Evolutionary conservation across 23 tunicate genomes (phyloP).

Genomic region (Diplosoma virens): DNA sequence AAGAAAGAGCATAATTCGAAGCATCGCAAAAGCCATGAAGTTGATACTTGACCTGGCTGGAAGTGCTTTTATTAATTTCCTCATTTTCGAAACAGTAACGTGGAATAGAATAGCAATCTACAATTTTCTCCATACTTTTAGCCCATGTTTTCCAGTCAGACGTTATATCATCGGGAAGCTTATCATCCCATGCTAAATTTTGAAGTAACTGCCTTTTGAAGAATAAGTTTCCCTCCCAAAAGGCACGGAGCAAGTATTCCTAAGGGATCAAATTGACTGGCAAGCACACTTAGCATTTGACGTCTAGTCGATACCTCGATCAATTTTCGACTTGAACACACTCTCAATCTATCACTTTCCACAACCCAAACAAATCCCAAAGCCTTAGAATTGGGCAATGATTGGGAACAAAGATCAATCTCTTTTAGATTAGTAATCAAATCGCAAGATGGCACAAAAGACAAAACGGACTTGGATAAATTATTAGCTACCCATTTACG

Average conservation of each 20-base stretch:
- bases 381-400: slow-evolving; percentile 10
- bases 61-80: too few species aligned
- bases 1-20: too few species aligned
- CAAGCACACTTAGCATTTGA: slow-evolving; percentile 1
- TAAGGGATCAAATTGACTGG: neutral
- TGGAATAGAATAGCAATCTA: too few species aligned
- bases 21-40: too few species aligned
- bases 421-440: neutral
- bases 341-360: neutral
- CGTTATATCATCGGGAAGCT: too few species aligned
- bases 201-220: neutral
- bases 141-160: too few species aligned
- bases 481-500: slow-evolving; percentile 2
- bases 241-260: slow-evolving; percentile 6
- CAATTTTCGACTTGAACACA: too few species aligned
- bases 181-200: neutral
- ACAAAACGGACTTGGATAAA: neutral
- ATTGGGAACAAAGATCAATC: neutral
- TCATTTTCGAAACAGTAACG: too few species aligned
- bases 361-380: too few species aligned
- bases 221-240: slow-evolving; percentile 1
- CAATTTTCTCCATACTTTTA: too few species aligned
- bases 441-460: neutral
- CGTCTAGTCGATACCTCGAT: neutral
- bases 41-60: too few species aligned